These are phyloP conservation scores for Okamejei kenojei DNA, from an alignment of 2,797 vertebrate species.

Conservation along the genomic window DNA sequence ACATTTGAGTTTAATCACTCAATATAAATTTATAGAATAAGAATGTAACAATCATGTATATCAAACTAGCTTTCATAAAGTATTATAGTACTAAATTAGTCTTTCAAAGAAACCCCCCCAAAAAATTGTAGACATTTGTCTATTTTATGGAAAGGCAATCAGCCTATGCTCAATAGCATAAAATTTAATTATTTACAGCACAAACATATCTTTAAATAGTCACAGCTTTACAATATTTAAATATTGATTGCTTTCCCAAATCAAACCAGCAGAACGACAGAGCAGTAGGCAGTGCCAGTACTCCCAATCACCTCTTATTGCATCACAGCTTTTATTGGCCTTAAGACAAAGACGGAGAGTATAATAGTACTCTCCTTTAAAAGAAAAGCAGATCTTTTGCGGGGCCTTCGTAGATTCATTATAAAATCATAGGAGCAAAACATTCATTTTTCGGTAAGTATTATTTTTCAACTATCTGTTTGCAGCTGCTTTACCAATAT, in stretches of 20 bases:
- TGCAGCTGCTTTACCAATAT: background rate
- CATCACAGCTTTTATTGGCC: background rate
- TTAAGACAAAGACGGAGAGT: background rate
- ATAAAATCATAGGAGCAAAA: background rate
- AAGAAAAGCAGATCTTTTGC: background rate
- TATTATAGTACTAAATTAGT: background rate
- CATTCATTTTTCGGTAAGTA: too few species aligned
- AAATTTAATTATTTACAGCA: background rate
- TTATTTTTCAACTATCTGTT: background rate
- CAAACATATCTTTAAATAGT: constrained; percentile 6
- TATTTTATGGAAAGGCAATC: constrained; percentile 17
- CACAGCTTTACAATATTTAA: background rate
- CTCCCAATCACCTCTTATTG: background rate
- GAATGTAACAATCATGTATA: constrained; percentile 18
- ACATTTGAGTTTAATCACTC: background rate
- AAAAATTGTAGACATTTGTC: background rate
- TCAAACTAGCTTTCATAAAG: background rate
- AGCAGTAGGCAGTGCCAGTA: background rate
- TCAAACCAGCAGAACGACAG: background rate
- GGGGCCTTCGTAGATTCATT: background rate
- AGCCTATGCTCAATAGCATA: background rate
- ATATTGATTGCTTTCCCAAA: constrained; percentile 12
- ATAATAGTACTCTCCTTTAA: background rate
- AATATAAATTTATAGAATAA: constrained; percentile 18
- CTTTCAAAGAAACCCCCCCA: background rate